Evolutionary conservation across 2,888 invertebrate species (phyloP), one percentile per base, ranked within the genome.

Genomic region (Thymelicus lineola): DNA sequence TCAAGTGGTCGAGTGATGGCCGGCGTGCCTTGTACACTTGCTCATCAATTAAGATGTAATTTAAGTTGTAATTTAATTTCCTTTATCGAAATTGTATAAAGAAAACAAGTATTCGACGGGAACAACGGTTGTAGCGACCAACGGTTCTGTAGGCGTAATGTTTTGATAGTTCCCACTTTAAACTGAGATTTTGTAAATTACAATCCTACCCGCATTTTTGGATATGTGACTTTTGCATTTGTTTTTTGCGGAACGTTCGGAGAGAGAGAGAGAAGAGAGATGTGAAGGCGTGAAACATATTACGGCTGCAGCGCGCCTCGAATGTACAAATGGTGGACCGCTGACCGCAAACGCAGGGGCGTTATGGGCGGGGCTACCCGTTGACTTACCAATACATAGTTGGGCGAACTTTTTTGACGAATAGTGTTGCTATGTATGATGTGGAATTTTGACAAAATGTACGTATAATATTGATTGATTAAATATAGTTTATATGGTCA

Each of bases 281-380:
- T 64, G 67, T 58, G 57, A 63, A 79, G 91, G 90, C 91, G 92
- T 88, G 91, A 89, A 91, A 84, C 90, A 90, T 79, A 89, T 90
- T 91, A 90, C 91, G 88, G 86, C 84, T 79, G 84, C 74, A 53
- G 53, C 28, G 28, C 28, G 28, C 53, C 76, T 74, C 77, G 84
- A 59, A 66, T 74, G 75, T 78, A 76, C 73, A 74, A 73, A 75
- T 55, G 58, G 61, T 68, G 59, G 67, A 60, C 45, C 74, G 60
- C 72, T 72, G 76, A 71, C 73, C 68, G 59, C 61, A 7, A 15
- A 48, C 58, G 53, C n/a, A n/a, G 68, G 48, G 61, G 57, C 48
- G 64, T 66, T 55, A 62, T 9, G 42, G 38, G 4, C n/a, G 17
- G 28, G 28, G 28, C 28, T 28, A 28, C 28, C 28, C 28, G 28